A percentile compares a stretch with the other conserved stretches of the same genome.
Evolutionary conservation across 1,140 invertebrate genomes (phyloP).

Genomic region (Drosophila sturtevanti): DNA sequence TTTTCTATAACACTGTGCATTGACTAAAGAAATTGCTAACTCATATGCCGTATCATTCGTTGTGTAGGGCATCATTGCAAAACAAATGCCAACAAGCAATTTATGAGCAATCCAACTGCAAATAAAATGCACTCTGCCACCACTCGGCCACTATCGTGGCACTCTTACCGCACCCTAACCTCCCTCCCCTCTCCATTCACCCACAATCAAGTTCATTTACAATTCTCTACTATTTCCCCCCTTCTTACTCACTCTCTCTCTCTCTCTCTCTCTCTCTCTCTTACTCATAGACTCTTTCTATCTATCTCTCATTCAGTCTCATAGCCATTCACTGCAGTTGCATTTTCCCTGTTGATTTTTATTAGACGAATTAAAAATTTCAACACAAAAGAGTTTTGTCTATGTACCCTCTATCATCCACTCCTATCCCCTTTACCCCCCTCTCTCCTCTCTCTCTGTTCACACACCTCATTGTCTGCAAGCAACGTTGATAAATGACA

Average conservation of each 20-base stretch:
- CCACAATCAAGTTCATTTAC: conserved; percentile 33
- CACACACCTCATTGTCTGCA: conserved; percentile 9
- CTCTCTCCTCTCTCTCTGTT: not conserved
- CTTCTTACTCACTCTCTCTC: not conserved
- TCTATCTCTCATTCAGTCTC: not conserved
- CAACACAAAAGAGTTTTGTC: conserved; percentile 46
- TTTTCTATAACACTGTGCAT: no score
- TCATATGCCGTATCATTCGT: not conserved
- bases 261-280: not conserved
- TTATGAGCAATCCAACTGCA: conserved; percentile 12
- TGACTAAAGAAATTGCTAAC: no score
- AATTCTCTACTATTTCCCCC: not conserved
- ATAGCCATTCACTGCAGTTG: conserved; percentile 27
- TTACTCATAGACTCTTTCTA: not conserved
- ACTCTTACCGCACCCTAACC: not conserved
- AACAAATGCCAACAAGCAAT: conserved; percentile 20
- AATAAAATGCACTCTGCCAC: conserved; percentile 32
- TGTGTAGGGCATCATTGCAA: conserved; percentile 4
- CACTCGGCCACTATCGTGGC: not conserved
- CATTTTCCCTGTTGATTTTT: conserved; percentile 45
- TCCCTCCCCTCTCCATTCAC: not conserved
- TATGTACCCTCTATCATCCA: not conserved
- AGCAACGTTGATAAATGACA: conserved; percentile 59
- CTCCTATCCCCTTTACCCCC: no score
- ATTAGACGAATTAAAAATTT: conserved; percentile 51